Base-by-base conservation (phyloP, 1,140 invertebrate species). In the Solen grandis region DNA sequence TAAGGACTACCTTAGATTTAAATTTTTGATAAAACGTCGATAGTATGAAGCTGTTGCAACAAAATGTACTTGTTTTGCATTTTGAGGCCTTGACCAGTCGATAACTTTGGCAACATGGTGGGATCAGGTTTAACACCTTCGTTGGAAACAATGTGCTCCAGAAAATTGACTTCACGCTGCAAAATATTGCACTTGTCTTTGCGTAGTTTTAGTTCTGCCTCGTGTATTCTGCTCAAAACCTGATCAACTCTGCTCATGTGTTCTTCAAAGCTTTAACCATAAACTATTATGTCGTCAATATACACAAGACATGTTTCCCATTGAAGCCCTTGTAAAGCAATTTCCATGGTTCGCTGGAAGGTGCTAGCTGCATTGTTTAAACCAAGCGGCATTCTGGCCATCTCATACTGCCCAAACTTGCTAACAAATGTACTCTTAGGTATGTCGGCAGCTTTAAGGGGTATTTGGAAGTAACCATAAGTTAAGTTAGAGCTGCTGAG, bases 141-240 rank as follows among this genome's bases (percentile, higher is more conserved):
- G n/a, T 38, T 46, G 60, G n/a, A n/a, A 13, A 76, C 63, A 31
- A 22, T 29, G 27, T 59, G 55, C n/a, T n/a, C n/a, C n/a, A n/a
- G n/a, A n/a, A n/a, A n/a, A n/a, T n/a, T n/a, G n/a, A n/a, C n/a
- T n/a, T n/a, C n/a, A n/a, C n/a, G n/a, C n/a, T n/a, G n/a, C n/a
- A n/a, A n/a, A n/a, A n/a, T n/a, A n/a, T n/a, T n/a, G 62, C 36
- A 52, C 52, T 52, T 57, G 1, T 41, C 36, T 50, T 59, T 4
- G 36, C 60, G 29, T n/a, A 55, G 27, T 54, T 70, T 66, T 57
- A 70, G 16, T 25, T 41, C 35, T 55, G 73, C 46, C 36, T 41
- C 27, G 36, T 27, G 0, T 54, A 70, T 14, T 76, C 81, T 4
- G 25, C 65, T 27, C 83, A 85, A 77, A 63, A 82, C 76, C 77